phyloP scores from a whole-genome alignment of 2,888 invertebrate genomes.

The Adelognathus sp. region DNA sequence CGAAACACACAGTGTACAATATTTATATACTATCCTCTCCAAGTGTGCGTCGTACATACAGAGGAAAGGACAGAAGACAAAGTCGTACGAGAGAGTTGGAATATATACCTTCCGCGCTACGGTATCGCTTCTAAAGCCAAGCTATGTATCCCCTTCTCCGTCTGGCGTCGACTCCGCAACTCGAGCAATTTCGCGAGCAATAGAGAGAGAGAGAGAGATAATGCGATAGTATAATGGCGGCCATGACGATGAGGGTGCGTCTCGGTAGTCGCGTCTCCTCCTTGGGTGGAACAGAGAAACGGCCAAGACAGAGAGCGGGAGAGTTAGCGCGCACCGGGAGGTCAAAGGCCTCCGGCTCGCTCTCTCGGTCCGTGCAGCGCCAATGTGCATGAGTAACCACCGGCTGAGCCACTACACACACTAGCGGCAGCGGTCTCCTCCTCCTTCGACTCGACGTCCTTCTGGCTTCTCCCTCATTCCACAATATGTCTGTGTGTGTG shows the following conservation, averaged over 20 bases:
- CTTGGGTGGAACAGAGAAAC: conserved; percentile 38
- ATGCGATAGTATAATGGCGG: conserved; percentile 46
- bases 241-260: conserved; percentile 53
- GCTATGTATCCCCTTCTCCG: conserved; percentile 11
- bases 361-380: conserved; percentile 71
- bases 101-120: conserved; percentile 22
- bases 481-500: too few relatives aligned
- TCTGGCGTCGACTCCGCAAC: conserved; percentile 21
- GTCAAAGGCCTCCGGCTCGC: conserved; percentile 79
- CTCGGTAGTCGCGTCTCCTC: conserved; percentile 39
- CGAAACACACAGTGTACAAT: background rate
- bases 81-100: conserved; percentile 26
- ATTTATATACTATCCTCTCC: background rate
- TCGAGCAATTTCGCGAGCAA: conserved; percentile 52
- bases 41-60: background rate
- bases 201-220: background rate
- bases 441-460: conserved; percentile 36
- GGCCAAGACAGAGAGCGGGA: conserved; percentile 50
- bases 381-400: conserved; percentile 69
- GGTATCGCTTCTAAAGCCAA: conserved; percentile 24
- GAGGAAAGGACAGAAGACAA: conserved; percentile 4
- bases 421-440: background rate
- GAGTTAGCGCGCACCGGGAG: conserved; percentile 66
- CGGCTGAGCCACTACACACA: conserved; percentile 59
- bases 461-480: conserved; percentile 15